Conservation (phyloP, 2,113 vertebrate genomes). For the Chauna torquata region DNA sequence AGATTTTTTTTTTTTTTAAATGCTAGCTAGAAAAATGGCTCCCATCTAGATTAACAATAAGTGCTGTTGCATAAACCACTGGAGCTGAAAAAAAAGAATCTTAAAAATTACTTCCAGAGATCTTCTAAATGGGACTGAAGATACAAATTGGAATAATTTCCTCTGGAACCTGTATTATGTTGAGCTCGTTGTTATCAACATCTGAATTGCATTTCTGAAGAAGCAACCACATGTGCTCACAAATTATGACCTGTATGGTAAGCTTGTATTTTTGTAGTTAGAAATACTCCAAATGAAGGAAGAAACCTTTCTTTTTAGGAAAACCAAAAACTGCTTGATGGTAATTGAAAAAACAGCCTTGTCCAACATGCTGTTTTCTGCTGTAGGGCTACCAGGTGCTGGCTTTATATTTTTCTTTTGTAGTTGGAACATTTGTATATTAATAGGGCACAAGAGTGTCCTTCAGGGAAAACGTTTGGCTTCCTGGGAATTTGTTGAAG, state of each 20-base stretch:
- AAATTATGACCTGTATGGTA: not conserved
- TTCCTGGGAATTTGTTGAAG: not conserved
- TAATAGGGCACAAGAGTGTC: not conserved
- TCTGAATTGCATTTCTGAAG: not conserved
- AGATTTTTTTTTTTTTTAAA: not conserved
- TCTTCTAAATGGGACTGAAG: not conserved
- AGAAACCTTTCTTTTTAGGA: not conserved
- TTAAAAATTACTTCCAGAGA: not conserved
- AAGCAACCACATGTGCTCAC: not conserved
- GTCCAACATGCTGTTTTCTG: not conserved
- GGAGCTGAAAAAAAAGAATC: not conserved
- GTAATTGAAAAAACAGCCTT: not conserved
- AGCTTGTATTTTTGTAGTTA: not conserved
- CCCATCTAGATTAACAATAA: constrained; percentile 14
- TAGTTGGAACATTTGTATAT: not conserved
- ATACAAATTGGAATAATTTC: not conserved
- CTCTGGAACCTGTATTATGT: not conserved
- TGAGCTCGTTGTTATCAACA: not conserved
- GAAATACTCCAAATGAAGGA: not conserved
- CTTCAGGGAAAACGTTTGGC: not conserved
- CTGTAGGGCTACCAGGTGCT: not conserved
- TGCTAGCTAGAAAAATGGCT: not conserved
- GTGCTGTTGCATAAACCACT: constrained; percentile 12
- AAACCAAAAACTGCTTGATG: not conserved
- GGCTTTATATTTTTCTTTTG: not conserved